Percentiles rank a stretch among this genome's conserved stretches.
Evolutionary conservation across 2,113 vertebrate genomes (phyloP).

Genomic region (Anas platyrhynchos): DNA sequence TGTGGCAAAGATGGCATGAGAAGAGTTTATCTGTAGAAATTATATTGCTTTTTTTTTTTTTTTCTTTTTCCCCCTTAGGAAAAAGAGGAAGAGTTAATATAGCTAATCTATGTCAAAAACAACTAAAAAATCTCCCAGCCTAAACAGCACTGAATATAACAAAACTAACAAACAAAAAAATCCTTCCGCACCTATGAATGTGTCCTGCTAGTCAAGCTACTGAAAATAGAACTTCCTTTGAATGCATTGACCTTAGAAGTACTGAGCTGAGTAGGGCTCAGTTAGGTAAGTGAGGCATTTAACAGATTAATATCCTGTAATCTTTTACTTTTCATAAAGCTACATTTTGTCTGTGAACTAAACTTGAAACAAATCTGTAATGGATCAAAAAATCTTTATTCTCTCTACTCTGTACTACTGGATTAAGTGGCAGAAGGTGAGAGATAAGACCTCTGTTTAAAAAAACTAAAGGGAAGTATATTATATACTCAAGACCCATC

Average conservation of each 20-base stretch:
- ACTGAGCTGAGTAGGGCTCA: not conserved
- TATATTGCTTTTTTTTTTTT: not conserved
- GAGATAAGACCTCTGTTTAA: not conserved
- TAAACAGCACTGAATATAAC: not conserved
- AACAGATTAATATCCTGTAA: not conserved
- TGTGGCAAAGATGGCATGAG: not conserved
- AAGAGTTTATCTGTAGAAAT: not conserved
- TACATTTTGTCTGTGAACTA: not conserved
- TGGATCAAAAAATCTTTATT: not conserved
- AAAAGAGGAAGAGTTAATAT: not conserved
- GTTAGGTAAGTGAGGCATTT: not conserved
- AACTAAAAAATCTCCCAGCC: accelerated
- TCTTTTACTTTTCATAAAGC: not conserved
- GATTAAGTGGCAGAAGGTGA: not conserved
- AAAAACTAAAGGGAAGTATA: not conserved
- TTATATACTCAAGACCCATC: no score
- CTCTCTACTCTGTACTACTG: not conserved
- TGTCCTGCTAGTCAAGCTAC: not conserved
- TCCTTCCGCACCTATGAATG: not conserved
- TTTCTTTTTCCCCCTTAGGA: not conserved
- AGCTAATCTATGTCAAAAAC: not conserved
- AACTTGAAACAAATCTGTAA: not conserved
- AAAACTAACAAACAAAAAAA: no score
- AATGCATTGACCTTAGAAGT: not conserved
- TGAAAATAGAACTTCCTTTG: not conserved